Evolutionary conservation across 2,797 vertebrate species (phyloP), one percentile per base, ranked within the genome.

Genomic region (Halcyon chelicuti): DNA sequence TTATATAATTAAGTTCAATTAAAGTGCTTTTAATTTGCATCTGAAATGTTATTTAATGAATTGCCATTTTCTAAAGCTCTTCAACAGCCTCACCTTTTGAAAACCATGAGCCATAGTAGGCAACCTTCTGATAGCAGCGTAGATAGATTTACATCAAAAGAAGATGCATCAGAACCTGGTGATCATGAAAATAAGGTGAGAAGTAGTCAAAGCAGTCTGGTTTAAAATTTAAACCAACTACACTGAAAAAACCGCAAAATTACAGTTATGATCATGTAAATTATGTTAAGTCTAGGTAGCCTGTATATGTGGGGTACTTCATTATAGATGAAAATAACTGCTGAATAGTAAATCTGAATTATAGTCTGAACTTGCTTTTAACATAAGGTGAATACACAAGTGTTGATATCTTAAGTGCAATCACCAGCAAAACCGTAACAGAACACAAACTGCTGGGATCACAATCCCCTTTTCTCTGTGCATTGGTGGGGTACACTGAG

Each of bases 71-170:
- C 58, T 90, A 60, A 95, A 98, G 99, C 98, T 94, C 97, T 99
- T 92, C 99, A 99, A 82, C 99, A 99, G 72, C 98, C 98, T 70
- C 99, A 98, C 82, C 97, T 99, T 10, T 96, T 99, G 67, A 98
- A 99, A 73, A 98, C 98, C 66, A 94, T 97, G 96, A 99, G 99
- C 86, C 99, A 99, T 96, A 99, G 99, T 90, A 98, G 99, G 49
- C 99, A 99, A 96, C 98, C 98, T 33, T 99, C 99, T 14, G 99
- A 99, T 92, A 98, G 99, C 98, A 99, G 99, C 0, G 97, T 99
- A 86, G 99, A 99, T 72, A 98, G 97, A 94, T 98, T 99, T 84
- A 72, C 98, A 57, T 96, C 98, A 55, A 99, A 98, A 96, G 99
- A 99, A 7, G 99, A 99, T 89, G 95, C 98, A 21, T 55, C 97